These are phyloP conservation scores for Cheilinus undulatus DNA, from an alignment of 2,113 vertebrate species.

Conservation along the genomic window DNA sequence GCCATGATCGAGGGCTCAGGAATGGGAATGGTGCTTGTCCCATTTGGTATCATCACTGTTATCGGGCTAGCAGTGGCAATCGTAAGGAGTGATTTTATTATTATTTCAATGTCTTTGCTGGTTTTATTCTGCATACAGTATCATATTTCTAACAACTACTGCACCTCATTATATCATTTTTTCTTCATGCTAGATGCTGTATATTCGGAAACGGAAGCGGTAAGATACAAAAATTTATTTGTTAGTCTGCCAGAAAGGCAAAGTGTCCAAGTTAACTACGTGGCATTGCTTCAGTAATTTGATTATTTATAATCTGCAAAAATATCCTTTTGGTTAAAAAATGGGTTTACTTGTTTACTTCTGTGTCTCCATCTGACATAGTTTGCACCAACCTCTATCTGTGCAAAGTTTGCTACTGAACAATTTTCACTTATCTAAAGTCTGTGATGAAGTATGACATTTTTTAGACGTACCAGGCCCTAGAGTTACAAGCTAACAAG, in stretches of 20 bases:
- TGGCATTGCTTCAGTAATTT: background rate
- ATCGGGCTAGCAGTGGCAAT: constrained; percentile 92
- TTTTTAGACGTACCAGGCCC: no score
- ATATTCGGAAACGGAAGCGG: constrained; percentile 97
- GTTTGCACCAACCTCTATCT: no score
- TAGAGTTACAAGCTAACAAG: no score
- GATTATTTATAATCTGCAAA: constrained; percentile 1
- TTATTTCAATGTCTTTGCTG: no score
- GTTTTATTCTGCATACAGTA: no score
- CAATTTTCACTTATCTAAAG: no score
- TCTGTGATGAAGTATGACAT: no score
- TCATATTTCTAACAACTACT: no score
- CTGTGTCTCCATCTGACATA: no score
- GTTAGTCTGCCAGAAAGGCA: background rate
- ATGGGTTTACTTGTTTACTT: no score
- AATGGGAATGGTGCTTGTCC: constrained; percentile 91
- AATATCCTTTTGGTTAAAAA: no score
- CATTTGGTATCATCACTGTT: constrained; percentile 94
- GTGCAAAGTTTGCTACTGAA: no score
- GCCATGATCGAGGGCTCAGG: constrained; percentile 76
- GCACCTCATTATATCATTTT: background rate
- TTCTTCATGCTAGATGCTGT: constrained; percentile 89
- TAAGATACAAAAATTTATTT: constrained; percentile 70
- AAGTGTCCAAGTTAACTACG: background rate
- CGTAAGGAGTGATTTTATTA: constrained; percentile 82